phyloP scores from a whole-genome alignment of 2,797 vertebrate genomes.

The Parotocinclus haroldoi region DNA sequence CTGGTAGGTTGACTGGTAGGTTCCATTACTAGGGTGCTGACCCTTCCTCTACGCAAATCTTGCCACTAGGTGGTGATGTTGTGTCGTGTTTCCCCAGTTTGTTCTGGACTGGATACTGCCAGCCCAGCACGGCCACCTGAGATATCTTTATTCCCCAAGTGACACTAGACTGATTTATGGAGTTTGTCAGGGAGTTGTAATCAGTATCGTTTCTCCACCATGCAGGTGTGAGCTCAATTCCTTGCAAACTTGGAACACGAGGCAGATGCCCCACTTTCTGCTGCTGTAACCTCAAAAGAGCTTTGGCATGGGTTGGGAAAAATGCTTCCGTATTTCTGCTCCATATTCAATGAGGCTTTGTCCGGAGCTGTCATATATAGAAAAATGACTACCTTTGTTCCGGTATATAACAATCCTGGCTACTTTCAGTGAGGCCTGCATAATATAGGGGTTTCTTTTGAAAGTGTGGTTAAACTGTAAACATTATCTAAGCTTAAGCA shows the following conservation, averaged over 20 bases:
- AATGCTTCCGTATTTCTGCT: too few relatives aligned
- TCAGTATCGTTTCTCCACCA: neutral
- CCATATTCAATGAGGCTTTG: too few relatives aligned
- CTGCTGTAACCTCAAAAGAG: constrained; percentile 15
- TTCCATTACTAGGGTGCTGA: too few relatives aligned
- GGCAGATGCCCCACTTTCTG: constrained; percentile 33
- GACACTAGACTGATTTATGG: constrained; percentile 36
- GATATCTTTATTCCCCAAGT: constrained; percentile 18
- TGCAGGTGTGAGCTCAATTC: constrained; percentile 31
- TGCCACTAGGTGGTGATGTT: constrained; percentile 34
- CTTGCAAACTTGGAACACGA: constrained; percentile 21
- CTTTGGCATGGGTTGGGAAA: neutral
- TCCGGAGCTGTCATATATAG: too few relatives aligned
- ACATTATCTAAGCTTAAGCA: too few relatives aligned
- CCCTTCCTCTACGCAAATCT: too few relatives aligned
- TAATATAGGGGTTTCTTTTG: too few relatives aligned
- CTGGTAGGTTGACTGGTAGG: too few relatives aligned
- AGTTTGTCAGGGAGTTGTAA: constrained; percentile 22
- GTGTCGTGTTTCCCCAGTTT: constrained; percentile 5
- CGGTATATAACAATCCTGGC: too few relatives aligned
- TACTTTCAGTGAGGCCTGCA: too few relatives aligned
- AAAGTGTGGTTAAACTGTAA: too few relatives aligned
- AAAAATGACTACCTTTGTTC: too few relatives aligned
- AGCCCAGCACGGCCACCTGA: constrained; percentile 6
- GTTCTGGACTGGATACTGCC: neutral